Evolutionary conservation across 2,113 vertebrate species (phyloP).

Genomic region (Capra hircus): DNA sequence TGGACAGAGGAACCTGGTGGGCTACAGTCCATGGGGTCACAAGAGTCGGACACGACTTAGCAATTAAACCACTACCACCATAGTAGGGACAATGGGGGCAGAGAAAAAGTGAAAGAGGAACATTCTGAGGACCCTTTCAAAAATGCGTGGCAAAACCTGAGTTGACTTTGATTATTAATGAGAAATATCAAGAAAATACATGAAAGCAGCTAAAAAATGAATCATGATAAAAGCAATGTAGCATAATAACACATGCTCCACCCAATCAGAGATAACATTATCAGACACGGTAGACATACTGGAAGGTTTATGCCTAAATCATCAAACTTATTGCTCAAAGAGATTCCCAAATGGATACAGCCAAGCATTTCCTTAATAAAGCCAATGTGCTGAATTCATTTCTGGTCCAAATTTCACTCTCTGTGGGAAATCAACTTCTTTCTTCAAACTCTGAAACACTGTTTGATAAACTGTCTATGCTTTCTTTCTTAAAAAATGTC

Average conservation of each 20-base stretch:
- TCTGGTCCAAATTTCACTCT: conserved; percentile 48
- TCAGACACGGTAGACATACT: conserved; percentile 54
- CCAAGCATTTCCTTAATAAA: conserved; percentile 37
- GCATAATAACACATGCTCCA: background rate
- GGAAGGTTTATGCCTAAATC: conserved; percentile 12
- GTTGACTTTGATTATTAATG: conserved; percentile 29
- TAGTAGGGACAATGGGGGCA: background rate
- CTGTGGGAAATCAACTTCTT: conserved; percentile 58
- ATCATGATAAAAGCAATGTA: conserved; percentile 22
- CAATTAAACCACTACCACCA: background rate
- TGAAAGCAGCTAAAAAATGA: conserved; percentile 37
- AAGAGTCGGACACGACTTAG: background rate
- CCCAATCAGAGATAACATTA: conserved; percentile 35
- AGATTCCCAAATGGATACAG: conserved; percentile 28
- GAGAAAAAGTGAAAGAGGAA: conserved; percentile 16
- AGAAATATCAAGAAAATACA: conserved; percentile 31
- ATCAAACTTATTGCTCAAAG: conserved; percentile 44
- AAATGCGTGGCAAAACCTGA: conserved; percentile 31
- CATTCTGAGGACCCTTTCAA: conserved; percentile 10
- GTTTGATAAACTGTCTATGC: conserved; percentile 54
- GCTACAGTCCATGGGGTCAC: background rate
- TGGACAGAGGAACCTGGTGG: background rate
- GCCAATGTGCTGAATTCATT: conserved; percentile 53
- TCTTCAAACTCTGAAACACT: conserved; percentile 41
- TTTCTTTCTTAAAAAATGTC: conserved; percentile 8